Base-by-base conservation (phyloP, 2,113 vertebrate genomes). In the Takifugu bimaculatus region DNA sequence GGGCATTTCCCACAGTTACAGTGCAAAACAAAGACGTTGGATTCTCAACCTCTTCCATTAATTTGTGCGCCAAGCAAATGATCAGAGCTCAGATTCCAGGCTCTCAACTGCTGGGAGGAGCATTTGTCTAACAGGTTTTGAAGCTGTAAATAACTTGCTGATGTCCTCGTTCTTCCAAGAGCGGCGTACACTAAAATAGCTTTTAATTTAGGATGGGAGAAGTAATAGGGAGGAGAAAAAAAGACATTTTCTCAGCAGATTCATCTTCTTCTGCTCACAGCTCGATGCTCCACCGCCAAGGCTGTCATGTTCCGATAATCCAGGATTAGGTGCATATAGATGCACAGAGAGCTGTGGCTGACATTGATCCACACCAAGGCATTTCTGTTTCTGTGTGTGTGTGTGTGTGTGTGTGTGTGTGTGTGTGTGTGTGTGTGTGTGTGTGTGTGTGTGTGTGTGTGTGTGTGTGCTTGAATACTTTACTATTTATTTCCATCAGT, bases 131-230 rank as follows among this genome's bases (percentile, higher is more conserved):
- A 65, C 43, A 54, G 32, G 62, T 59, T 68, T 66, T 50, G 56
- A 57, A 66, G 74, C 70, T 68, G 78, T 74, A 73, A 67, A 76
- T 70, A 63, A 66, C 66, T 72, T 63, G 48, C 59, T 61, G 58
- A 66, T 70, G 74, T 70, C 73, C 59, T 63, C 44, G 3, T 70
- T 70, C 55, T 56, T 60, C 47, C 58, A 15, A 7, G 65, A 72
- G 48, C 26, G 52, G 29, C 53, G 54, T 63, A 50, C 63, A 77
- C 56, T 55, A 58, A 80, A 74, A 77, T 76, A 67, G 63, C 70
- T 74, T 74, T 60, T 58, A 65, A 74, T 71, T 68, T 81, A 74
- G 26, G 26, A 68, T 27, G 52, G 27, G n/a, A 64, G 2, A 4
- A 47, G 44, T 35, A 54, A 39, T 50, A 20, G 20, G 20, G 20